Conservation (phyloP, 2,113 vertebrate genomes). For the Entomyzon cyanotis region DNA sequence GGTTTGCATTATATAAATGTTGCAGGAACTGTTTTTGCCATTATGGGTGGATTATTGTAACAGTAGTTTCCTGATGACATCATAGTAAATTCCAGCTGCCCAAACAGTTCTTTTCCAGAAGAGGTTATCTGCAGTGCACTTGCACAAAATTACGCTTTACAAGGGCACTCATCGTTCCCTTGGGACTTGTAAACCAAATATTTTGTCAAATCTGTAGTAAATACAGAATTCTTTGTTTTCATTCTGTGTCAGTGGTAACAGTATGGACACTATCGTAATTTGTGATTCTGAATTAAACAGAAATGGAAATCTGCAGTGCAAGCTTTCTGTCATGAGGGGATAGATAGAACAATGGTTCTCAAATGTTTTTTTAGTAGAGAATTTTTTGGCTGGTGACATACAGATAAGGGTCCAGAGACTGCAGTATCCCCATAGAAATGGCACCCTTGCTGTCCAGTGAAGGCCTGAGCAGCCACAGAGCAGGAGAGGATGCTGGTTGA, state of each 20-base stretch:
- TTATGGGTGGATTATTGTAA: slow-evolving; percentile 48
- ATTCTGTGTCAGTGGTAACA: neutral
- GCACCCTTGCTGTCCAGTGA: neutral
- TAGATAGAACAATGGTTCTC: neutral
- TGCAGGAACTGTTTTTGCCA: slow-evolving; percentile 41
- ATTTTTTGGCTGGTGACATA: neutral
- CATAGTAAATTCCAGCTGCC: slow-evolving; percentile 57
- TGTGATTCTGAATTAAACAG: neutral
- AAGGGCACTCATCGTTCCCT: neutral
- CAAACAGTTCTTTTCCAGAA: slow-evolving; percentile 40
- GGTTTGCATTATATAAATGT: neutral
- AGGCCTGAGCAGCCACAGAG: neutral
- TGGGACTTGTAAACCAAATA: neutral
- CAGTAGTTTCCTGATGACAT: slow-evolving; percentile 66
- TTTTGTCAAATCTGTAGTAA: neutral
- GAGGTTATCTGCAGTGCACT: slow-evolving; percentile 59
- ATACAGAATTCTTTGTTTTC: neutral
- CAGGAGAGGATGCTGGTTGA: neutral
- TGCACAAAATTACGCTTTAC: slow-evolving; percentile 35
- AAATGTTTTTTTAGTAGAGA: neutral
- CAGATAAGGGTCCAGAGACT: neutral
- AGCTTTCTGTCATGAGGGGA: neutral
- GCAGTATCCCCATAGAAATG: neutral
- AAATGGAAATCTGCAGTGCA: neutral
- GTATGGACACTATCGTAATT: neutral